A percentile compares a stretch with the other conserved stretches of the same genome.
Evolutionary conservation across 2,113 vertebrate genomes (phyloP).

Genomic region (Brienomyrus brachyistius): DNA sequence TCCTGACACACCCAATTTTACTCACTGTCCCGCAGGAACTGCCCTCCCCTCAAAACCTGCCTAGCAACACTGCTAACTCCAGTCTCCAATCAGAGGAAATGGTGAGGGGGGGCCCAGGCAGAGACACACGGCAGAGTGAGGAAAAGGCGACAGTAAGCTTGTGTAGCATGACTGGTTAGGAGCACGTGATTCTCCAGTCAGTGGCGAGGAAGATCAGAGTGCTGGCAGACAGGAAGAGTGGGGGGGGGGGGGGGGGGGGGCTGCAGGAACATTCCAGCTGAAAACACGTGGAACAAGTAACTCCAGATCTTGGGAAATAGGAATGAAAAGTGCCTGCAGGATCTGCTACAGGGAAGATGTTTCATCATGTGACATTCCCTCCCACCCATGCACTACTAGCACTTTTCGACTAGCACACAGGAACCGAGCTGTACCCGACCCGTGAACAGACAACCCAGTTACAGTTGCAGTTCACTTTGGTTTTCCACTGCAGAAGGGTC

Average conservation of each 20-base stretch:
- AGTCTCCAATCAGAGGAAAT: not conserved
- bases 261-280: not conserved
- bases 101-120: not conserved
- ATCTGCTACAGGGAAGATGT: not conserved
- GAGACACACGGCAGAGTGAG: not conserved
- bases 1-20: not conserved
- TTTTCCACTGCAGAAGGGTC: not conserved
- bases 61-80: conserved; percentile 17
- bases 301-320: not conserved
- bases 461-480: not conserved
- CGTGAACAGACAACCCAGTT: not conserved
- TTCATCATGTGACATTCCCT: not conserved
- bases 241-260: too few relatives aligned
- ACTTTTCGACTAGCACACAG: not conserved
- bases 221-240: not conserved
- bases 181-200: not conserved
- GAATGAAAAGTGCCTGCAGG: not conserved
- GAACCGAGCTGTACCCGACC: not conserved
- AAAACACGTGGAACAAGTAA: not conserved
- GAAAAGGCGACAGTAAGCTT: not conserved
- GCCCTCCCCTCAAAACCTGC: not conserved
- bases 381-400: not conserved
- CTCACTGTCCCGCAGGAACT: not conserved
- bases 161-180: not conserved
- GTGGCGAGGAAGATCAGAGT: conserved; percentile 41